Evolutionary conservation across 2,797 vertebrate species (phyloP), one percentile per base, ranked within the genome.

Genomic region (Pangasius mekongensis): DNA sequence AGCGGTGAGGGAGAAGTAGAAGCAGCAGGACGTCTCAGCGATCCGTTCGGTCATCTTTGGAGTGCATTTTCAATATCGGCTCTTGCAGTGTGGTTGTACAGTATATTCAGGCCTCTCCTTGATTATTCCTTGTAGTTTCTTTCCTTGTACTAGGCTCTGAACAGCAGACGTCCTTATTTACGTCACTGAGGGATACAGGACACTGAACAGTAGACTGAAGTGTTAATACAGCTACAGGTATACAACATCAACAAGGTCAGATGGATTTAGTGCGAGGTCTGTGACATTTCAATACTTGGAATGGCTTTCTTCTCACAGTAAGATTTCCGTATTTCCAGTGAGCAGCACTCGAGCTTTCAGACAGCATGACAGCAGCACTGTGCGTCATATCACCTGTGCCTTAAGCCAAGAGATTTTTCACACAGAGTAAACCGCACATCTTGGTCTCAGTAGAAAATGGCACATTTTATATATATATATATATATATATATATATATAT

Each of bases 401-500:
- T 88, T 76, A 58, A 69, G 77, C 81, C 80, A 67, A 86, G 85
- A 67, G 22, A 60, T 82, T 47, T 22, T 67, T 78, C 62, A 30
- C 47, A 58, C 85, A 87, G 47, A 83, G 85, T 84, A 89, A 88
- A 77, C 58, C 87, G 54, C 86, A 85, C 47, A 89, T 90, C 90
- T 86, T 91, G 52, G 80, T 87, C 92, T 93, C 92, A 90, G 92
- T 89, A 93, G 93, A 92, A 92, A 94, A 96, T 96, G 96, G 96
- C 96, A 96, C 95, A 76, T 39, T 92, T 90, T 0, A 66, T 66
- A 66, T 93, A 47, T 47, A 47, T 4, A 47, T 47, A 47, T 90
- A 94, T 92, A 87, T 91, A 90, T 91, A 64, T 47, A 30, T 47
- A 87, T 90, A 94, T 92, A 87, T 91, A 90, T 92, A 64, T 52